These are phyloP conservation scores for Spodoptera picta DNA, from an alignment of 2,888 invertebrate genomes.

Conservation along the genomic window DNA sequence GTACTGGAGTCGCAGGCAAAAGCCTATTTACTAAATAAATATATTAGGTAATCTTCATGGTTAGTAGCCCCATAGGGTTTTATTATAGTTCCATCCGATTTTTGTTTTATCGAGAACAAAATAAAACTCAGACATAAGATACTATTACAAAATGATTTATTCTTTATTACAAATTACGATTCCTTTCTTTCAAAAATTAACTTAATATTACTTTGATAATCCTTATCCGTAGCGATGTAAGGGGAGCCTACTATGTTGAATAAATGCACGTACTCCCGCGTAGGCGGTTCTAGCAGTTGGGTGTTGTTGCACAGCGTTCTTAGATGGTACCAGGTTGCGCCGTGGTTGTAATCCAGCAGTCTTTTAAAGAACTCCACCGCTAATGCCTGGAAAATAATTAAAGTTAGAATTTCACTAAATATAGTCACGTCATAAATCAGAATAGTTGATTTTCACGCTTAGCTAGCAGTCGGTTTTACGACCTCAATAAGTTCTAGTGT, in stretches of 20 bases:
- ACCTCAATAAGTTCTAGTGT: too few relatives aligned
- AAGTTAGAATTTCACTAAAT: background rate
- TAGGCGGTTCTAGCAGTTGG: constrained; percentile 60
- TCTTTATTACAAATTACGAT: constrained; percentile 38
- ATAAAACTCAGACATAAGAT: constrained; percentile 8
- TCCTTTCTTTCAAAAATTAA: constrained; percentile 69
- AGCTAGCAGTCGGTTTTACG: too few relatives aligned
- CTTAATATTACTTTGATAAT: constrained; percentile 71
- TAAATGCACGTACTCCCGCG: constrained; percentile 49
- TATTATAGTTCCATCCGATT: too few relatives aligned
- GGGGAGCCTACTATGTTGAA: constrained; percentile 70
- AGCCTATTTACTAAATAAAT: too few relatives aligned
- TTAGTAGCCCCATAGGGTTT: too few relatives aligned
- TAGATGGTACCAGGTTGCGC: constrained; percentile 75
- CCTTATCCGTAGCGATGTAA: constrained; percentile 63
- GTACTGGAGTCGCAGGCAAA: too few relatives aligned
- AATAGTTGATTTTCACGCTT: too few relatives aligned
- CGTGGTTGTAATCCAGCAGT: constrained; percentile 82
- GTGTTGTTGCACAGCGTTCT: constrained; percentile 71
- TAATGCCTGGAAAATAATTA: constrained; percentile 72
- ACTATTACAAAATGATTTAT: constrained; percentile 35
- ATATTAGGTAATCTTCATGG: too few relatives aligned
- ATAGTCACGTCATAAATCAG: too few relatives aligned
- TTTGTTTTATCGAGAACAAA: too few relatives aligned
- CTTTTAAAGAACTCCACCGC: constrained; percentile 87